These are phyloP conservation scores for Agrochola litura DNA, from an alignment of 2,888 invertebrate species.

Conservation along the genomic window DNA sequence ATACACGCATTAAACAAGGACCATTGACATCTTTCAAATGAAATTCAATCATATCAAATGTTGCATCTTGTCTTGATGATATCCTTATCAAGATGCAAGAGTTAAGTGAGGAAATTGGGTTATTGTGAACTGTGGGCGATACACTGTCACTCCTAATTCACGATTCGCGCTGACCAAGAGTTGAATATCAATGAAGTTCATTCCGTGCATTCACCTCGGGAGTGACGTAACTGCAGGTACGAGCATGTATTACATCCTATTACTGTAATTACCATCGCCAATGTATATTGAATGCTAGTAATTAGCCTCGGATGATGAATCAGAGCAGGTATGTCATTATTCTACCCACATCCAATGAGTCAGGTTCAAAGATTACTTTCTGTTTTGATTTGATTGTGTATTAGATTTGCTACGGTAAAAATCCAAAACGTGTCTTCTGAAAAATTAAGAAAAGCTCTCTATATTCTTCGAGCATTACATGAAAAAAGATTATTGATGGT, in stretches of 20 bases:
- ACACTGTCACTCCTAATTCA: slow-evolving; percentile 52
- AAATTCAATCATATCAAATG: slow-evolving; percentile 34
- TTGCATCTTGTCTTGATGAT: slow-evolving; percentile 43
- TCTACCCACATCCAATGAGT: neutral
- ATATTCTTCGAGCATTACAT: neutral
- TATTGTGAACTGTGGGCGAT: slow-evolving; percentile 50
- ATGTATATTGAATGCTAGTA: slow-evolving; percentile 15
- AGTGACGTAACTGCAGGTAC: slow-evolving; percentile 13
- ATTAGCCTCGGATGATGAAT: slow-evolving; percentile 19
- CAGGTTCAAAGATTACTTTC: neutral
- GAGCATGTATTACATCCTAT: slow-evolving; percentile 14
- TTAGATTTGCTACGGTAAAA: neutral
- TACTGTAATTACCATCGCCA: slow-evolving; percentile 17
- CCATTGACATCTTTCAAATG: slow-evolving; percentile 21
- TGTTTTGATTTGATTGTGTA: neutral
- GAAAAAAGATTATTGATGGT: neutral
- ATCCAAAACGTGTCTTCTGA: neutral
- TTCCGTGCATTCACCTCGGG: slow-evolving; percentile 37
- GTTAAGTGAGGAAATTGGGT: slow-evolving; percentile 55
- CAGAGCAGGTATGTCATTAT: neutral
- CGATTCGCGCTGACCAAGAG: slow-evolving; percentile 30
- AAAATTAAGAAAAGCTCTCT: neutral
- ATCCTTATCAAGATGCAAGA: slow-evolving; percentile 46
- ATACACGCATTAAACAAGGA: slow-evolving; percentile 26
- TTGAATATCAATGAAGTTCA: slow-evolving; percentile 43